A percentile compares a stretch with the other conserved stretches of the same genome.
phyloP scores from a whole-genome alignment of 2,113 vertebrate genomes.

The Struthio camelus region DNA sequence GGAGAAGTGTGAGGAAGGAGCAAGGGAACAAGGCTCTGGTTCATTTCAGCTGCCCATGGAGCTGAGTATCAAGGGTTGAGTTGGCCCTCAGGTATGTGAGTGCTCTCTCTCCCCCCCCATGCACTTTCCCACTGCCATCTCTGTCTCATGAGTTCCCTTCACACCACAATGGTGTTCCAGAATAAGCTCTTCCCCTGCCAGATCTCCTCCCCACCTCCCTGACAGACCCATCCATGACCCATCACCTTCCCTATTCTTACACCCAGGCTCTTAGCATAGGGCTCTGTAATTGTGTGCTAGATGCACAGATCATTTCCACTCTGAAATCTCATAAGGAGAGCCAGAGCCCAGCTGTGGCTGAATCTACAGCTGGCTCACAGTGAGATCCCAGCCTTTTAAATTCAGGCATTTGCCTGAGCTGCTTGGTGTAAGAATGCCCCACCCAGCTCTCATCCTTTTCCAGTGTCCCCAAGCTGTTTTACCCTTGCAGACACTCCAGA shows the following conservation, averaged over 20 bases:
- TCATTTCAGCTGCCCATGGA: neutral
- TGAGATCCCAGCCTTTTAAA: neutral
- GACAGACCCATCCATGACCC: neutral
- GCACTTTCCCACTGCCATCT: neutral
- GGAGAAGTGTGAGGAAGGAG: neutral
- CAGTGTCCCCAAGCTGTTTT: neutral
- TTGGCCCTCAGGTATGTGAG: neutral
- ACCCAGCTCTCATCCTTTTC: neutral
- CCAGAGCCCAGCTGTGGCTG: neutral
- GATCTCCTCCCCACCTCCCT: neutral
- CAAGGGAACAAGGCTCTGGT: neutral
- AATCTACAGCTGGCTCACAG: neutral
- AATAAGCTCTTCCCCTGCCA: neutral
- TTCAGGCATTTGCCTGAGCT: neutral
- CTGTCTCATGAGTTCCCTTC: neutral
- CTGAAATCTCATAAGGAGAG: neutral
- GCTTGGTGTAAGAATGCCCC: neutral
- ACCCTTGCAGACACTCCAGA: no score
- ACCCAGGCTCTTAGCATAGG: neutral
- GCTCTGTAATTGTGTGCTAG: neutral
- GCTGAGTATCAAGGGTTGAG: neutral
- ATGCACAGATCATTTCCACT: neutral
- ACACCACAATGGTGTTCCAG: neutral
- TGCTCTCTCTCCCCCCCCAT: neutral
- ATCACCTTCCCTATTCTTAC: neutral